These are phyloP conservation scores for Neolamprologus kungweensis DNA, from an alignment of 2,113 vertebrate species.

Conservation along the genomic window DNA sequence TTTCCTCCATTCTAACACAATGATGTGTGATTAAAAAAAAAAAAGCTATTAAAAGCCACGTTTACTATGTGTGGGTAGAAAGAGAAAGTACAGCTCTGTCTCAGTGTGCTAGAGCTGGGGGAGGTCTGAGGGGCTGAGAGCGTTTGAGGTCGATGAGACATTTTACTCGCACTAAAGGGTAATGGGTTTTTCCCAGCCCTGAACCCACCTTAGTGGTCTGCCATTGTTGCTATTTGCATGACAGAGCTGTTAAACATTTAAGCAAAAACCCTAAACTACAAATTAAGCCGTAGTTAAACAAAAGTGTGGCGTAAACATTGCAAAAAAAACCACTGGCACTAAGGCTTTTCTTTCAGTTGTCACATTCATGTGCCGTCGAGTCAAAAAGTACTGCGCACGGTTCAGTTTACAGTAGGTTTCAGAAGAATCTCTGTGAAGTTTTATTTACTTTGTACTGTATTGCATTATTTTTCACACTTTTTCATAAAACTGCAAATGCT, in stretches of 20 bases:
- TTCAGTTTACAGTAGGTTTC: not conserved
- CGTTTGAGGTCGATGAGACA: not conserved
- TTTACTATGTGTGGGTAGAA: not conserved
- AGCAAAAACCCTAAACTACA: not conserved
- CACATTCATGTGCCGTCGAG: not conserved
- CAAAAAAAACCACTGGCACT: fast-evolving
- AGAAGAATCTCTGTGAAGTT: not conserved
- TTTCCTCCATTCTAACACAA: constrained; percentile 17
- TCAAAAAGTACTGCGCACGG: not conserved
- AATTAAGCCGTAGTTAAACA: not conserved
- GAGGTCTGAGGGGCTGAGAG: not conserved
- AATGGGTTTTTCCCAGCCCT: constrained; percentile 33
- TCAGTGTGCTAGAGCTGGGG: not conserved
- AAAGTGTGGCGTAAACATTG: not conserved
- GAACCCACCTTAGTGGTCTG: not conserved
- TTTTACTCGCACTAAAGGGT: not conserved
- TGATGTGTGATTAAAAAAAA: not conserved
- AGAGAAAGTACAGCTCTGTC: constrained; percentile 23
- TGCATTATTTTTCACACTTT: not conserved
- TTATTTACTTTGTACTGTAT: not conserved
- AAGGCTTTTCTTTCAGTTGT: not conserved
- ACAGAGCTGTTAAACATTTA: not conserved
- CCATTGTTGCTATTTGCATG: not conserved
- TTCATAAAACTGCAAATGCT: not conserved
- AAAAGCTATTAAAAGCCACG: not conserved